phyloP scores from a whole-genome alignment of 92 coral and sea anemone species.

The Zoanthus solanderi region DNA sequence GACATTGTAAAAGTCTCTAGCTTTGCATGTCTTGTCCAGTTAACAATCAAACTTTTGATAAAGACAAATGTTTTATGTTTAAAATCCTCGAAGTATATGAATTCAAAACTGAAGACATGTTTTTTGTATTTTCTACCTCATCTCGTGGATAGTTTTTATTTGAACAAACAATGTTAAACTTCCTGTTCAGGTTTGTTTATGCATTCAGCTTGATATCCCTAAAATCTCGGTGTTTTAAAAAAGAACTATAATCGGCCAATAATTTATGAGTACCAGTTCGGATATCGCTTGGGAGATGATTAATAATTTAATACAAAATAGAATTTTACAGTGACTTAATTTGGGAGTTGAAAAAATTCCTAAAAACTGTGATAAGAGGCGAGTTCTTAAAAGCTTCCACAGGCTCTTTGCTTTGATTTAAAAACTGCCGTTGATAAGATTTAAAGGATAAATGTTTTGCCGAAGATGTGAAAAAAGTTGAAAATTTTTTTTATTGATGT shows the following conservation, averaged over 20 bases:
- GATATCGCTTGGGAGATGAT: neutral
- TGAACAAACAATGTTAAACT: neutral
- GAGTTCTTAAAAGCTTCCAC: neutral
- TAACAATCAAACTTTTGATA: neutral
- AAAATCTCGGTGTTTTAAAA: neutral
- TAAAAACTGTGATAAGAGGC: neutral
- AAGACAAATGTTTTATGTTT: neutral
- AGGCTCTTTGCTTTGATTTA: neutral
- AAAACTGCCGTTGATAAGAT: neutral
- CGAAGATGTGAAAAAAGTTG: neutral
- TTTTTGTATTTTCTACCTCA: neutral
- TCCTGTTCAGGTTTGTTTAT: neutral
- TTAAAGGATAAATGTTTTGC: neutral
- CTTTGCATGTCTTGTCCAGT: neutral
- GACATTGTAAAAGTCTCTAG: neutral
- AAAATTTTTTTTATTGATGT: neutral
- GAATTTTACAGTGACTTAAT: neutral
- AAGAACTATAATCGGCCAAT: no score
- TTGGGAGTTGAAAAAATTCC: neutral
- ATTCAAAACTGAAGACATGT: neutral
- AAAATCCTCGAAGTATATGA: neutral
- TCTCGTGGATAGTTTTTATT: neutral
- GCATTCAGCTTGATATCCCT: neutral
- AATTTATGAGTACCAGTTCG: neutral
- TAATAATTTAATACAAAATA: slow-evolving; percentile 26